Percentiles rank a stretch among this genome's conserved stretches.
Conservation (phyloP, 2,797 vertebrate genomes). For the Emys orbicularis region DNA sequence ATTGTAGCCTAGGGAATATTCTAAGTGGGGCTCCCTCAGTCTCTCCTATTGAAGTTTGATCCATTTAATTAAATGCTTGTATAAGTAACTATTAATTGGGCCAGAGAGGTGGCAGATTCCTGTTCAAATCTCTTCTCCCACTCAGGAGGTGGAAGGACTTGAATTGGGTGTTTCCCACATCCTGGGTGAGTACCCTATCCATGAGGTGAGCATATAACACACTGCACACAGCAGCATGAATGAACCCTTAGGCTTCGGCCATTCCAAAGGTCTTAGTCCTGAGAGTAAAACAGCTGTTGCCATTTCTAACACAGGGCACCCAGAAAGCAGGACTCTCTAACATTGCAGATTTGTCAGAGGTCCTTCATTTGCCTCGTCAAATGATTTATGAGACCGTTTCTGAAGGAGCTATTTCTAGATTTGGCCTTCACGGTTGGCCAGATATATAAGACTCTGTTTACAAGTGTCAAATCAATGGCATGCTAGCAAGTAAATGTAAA, state of each 20-base stretch:
- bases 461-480: conserved; percentile 1
- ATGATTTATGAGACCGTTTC: conserved; percentile 36
- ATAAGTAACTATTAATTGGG: background rate
- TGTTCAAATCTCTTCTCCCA: background rate
- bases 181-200: background rate
- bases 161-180: background rate
- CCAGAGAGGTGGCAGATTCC: background rate
- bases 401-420: conserved; percentile 52
- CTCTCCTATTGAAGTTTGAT: no score
- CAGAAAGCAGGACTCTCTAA: background rate
- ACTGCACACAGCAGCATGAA: background rate
- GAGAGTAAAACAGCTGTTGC: background rate
- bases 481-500: conserved; percentile 29
- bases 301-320: background rate
- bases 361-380: conserved; percentile 4
- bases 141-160: background rate
- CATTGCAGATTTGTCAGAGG: background rate
- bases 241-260: background rate
- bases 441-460: conserved; percentile 54
- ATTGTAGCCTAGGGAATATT: no score
- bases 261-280: background rate
- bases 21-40: no score
- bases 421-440: conserved; percentile 13
- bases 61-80: background rate
- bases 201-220: background rate